A percentile compares a stretch with the other conserved stretches of the same genome.
These are phyloP conservation scores for Polymixis flavicincta DNA, from an alignment of 2,888 invertebrate species.

Conservation along the genomic window DNA sequence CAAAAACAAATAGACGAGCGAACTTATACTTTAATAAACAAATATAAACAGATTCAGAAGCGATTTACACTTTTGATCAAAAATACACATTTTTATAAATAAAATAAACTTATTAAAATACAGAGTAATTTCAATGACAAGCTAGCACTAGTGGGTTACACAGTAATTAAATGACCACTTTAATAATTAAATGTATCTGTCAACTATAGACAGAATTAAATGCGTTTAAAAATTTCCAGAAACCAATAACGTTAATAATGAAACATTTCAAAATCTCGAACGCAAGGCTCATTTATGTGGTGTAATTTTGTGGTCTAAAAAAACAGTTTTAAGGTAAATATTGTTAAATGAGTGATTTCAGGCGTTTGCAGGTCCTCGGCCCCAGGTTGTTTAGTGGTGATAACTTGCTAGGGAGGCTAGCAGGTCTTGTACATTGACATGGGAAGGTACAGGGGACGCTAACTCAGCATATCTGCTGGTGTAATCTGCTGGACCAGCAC, in stretches of 20 bases:
- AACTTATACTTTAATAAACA: conserved; percentile 76
- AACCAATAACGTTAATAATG: neutral
- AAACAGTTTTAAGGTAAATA: conserved; percentile 8
- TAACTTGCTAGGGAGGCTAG: conserved; percentile 70
- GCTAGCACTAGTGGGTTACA: conserved; percentile 67
- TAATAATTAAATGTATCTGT: neutral
- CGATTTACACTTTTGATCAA: conserved; percentile 55
- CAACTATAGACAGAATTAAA: conserved; percentile 3
- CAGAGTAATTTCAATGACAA: conserved; percentile 49
- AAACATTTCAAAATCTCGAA: neutral
- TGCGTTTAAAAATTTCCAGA: neutral
- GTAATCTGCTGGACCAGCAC: conserved; percentile 68
- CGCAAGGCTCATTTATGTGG: neutral
- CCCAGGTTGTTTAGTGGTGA: neutral
- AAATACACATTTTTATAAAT: conserved; percentile 41
- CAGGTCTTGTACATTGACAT: conserved; percentile 76
- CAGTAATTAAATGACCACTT: conserved; percentile 28
- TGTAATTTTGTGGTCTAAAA: conserved; percentile 19
- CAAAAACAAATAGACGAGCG: conserved; percentile 56
- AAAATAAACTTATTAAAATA: conserved; percentile 43
- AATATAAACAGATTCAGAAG: conserved; percentile 61
- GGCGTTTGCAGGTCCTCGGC: conserved; percentile 25
- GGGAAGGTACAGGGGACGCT: conserved; percentile 77
- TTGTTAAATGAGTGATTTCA: conserved; percentile 12
- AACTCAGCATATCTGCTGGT: conserved; percentile 80